These are phyloP conservation scores for Hippocampus abdominalis DNA, from an alignment of 2,113 vertebrate genomes.

Conservation along the genomic window DNA sequence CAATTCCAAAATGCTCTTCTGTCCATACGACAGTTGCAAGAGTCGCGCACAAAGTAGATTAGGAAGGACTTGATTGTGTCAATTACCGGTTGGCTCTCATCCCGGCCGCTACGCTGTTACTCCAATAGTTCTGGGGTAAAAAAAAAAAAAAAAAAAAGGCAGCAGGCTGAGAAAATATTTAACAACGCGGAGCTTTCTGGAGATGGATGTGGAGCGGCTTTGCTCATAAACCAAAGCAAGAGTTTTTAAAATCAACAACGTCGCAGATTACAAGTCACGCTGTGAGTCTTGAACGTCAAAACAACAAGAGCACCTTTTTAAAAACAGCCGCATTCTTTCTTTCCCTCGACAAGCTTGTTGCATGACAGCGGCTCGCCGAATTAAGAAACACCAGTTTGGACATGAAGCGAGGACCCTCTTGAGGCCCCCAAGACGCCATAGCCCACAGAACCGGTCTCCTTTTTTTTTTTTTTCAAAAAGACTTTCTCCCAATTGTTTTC, in stretches of 20 bases:
- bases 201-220: background rate
- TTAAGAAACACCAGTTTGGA: constrained; percentile 14
- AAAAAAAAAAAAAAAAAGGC: constrained; percentile 40
- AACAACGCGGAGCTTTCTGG: constrained; percentile 6
- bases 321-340: constrained; percentile 2
- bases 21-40: background rate
- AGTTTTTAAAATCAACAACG: background rate
- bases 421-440: constrained; percentile 15
- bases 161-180: background rate
- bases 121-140: constrained; percentile 6
- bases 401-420: constrained; percentile 17
- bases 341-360: constrained; percentile 5
- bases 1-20: background rate
- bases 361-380: constrained; percentile 16
- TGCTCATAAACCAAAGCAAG: background rate
- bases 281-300: background rate
- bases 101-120: background rate
- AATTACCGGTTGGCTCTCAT: constrained; percentile 35
- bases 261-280: background rate
- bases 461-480: constrained; percentile 7
- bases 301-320: constrained; percentile 2
- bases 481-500: constrained; percentile 13
- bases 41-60: background rate
- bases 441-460: constrained; percentile 2
- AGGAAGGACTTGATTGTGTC: constrained; percentile 38